These are phyloP conservation scores for Drosophila orosa DNA, from an alignment of 1,140 invertebrate genomes.

Conservation along the genomic window DNA sequence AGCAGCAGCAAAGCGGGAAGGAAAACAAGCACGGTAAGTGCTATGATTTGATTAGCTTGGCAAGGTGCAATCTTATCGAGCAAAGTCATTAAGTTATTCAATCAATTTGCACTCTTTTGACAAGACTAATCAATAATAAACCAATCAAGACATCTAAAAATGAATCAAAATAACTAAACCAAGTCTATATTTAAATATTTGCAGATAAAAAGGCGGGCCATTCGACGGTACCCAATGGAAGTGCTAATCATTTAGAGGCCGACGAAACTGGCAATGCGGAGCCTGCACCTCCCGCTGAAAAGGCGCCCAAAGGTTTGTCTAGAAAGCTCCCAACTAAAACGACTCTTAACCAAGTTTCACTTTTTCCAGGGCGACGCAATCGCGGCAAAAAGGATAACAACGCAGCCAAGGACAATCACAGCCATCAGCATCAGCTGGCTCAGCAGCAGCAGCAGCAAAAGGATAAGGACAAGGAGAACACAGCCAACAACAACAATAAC, in stretches of 20 bases:
- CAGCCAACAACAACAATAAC: constrained; percentile 60
- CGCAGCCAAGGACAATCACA: constrained; percentile 83
- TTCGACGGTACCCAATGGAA: constrained; percentile 66
- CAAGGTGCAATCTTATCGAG: constrained; percentile 8
- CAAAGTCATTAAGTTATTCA: constrained; percentile 5
- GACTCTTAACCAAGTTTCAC: no score
- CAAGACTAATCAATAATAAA: not conserved
- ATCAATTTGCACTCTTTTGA: not conserved
- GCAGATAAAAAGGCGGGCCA: constrained; percentile 69
- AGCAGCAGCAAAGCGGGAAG: constrained; percentile 63
- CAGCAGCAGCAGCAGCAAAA: constrained; percentile 52
- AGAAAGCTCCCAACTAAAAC: no score
- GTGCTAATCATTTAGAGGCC: constrained; percentile 66
- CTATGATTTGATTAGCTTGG: constrained; percentile 2
- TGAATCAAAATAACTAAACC: not conserved
- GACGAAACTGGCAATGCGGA: constrained; percentile 60
- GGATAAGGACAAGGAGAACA: constrained; percentile 63
- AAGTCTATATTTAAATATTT: not conserved
- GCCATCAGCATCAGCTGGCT: constrained; percentile 64
- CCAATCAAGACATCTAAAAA: not conserved
- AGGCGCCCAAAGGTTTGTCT: constrained; percentile 71
- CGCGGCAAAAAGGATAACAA: constrained; percentile 82
- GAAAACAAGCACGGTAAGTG: constrained; percentile 68
- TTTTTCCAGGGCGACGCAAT: constrained; percentile 71
- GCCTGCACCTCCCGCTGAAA: constrained; percentile 65